Conservation (phyloP, 2,113 vertebrate genomes). For the sheep (Ovis aries) region DNA sequence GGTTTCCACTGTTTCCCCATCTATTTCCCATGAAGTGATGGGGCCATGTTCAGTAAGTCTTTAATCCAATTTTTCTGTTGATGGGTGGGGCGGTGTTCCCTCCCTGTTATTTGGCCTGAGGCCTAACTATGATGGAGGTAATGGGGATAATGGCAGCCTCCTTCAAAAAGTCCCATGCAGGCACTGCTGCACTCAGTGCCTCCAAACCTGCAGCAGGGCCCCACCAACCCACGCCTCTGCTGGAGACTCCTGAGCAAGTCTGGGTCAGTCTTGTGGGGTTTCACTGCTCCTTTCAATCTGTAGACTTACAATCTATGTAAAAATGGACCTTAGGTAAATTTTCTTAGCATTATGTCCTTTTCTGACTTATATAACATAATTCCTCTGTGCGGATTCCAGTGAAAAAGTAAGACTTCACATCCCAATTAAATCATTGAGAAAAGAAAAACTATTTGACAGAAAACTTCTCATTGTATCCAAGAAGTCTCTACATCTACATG, state of each 20-base stretch:
- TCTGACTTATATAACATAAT: background rate
- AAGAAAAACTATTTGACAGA: background rate
- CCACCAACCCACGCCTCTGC: background rate
- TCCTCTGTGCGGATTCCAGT: background rate
- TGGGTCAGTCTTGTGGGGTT: background rate
- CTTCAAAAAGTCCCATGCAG: background rate
- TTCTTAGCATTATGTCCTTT: background rate
- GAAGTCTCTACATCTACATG: background rate
- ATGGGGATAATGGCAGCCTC: background rate
- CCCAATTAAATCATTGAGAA: background rate
- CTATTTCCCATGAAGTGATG: too few relatives aligned
- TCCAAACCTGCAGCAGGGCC: background rate
- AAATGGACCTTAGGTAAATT: background rate
- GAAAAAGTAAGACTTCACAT: background rate
- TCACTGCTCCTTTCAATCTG: background rate
- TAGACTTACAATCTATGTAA: background rate
- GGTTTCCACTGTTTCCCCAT: too few relatives aligned
- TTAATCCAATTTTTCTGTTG: background rate
- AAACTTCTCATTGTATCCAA: background rate
- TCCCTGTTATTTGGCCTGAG: background rate
- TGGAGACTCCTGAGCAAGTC: background rate
- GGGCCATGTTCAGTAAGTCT: background rate
- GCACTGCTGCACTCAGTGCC: background rate
- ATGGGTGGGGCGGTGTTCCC: background rate
- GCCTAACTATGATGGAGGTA: background rate